Conservation (phyloP, 2,113 vertebrate genomes). For the Lycaon pictus region DNA sequence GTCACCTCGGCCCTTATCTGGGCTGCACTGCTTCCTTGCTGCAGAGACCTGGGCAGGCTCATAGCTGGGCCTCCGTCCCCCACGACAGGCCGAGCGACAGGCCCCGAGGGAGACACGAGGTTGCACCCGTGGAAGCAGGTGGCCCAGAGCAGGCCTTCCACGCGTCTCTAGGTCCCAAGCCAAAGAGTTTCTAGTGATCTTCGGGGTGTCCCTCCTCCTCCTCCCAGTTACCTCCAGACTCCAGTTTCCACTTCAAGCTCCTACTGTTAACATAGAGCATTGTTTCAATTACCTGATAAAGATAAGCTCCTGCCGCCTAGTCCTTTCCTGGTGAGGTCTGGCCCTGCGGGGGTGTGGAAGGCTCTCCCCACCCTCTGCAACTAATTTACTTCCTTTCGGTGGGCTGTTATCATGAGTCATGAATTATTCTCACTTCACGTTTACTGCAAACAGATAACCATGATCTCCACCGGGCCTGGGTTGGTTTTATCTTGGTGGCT, state of each 20-base stretch:
- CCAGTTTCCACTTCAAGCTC: slow-evolving; percentile 58
- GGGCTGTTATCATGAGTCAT: slow-evolving; percentile 83
- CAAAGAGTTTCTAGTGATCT: neutral
- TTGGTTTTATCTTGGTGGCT: slow-evolving; percentile 81
- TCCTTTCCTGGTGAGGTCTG: slow-evolving; percentile 59
- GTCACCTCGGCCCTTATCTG: neutral
- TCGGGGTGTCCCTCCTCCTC: neutral
- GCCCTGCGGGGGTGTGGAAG: slow-evolving; percentile 22
- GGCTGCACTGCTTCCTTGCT: neutral
- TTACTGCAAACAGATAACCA: slow-evolving; percentile 84
- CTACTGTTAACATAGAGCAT: slow-evolving; percentile 65
- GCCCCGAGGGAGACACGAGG: too few relatives aligned
- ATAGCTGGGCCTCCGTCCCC: neutral
- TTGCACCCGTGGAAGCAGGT: neutral
- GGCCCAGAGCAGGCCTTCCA: neutral
- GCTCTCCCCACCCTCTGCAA: slow-evolving; percentile 69
- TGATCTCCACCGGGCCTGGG: slow-evolving; percentile 77
- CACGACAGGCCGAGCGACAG: too few relatives aligned
- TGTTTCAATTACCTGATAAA: slow-evolving; percentile 80
- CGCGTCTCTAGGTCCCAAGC: neutral
- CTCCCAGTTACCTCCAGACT: neutral
- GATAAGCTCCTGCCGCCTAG: slow-evolving; percentile 69
- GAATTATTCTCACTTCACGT: slow-evolving; percentile 83
- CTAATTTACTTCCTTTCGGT: slow-evolving; percentile 83
- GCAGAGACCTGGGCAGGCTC: neutral